Percentiles rank a stretch among this genome's conserved stretches.
Conservation (phyloP, 2,797 vertebrate species). For the Clarias pachynema region DNA sequence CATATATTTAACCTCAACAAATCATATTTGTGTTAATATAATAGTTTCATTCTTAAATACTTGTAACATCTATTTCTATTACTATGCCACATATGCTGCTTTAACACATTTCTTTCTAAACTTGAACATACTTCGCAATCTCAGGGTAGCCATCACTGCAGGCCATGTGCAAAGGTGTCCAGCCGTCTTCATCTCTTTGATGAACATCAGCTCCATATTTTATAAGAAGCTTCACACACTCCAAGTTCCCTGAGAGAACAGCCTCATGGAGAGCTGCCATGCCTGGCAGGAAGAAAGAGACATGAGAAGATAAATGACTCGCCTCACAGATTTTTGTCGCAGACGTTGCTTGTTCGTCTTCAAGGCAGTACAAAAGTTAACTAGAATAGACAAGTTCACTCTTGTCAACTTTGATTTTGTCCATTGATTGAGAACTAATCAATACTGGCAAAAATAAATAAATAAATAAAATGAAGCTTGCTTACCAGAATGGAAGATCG, state of each 20-base stretch:
- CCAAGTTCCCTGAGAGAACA: constrained; percentile 90
- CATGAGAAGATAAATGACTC: not conserved
- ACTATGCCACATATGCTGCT: not conserved
- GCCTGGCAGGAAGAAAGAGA: constrained; percentile 70
- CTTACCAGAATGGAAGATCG: constrained; percentile 90
- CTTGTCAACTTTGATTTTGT: not conserved
- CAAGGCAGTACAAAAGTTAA: not conserved
- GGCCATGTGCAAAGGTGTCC: constrained; percentile 94
- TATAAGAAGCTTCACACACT: constrained; percentile 90
- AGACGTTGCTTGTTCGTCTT: not conserved
- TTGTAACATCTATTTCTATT: not conserved
- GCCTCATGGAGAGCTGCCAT: constrained; percentile 95
- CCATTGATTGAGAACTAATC: not conserved
- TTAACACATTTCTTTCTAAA: not conserved
- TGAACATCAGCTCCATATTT: constrained; percentile 90
- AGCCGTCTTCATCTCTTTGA: constrained; percentile 89
- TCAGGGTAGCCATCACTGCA: constrained; percentile 90
- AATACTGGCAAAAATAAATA: not conserved
- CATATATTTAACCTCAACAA: not conserved
- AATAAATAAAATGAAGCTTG: not conserved
- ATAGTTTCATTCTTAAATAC: not conserved
- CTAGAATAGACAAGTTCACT: not conserved
- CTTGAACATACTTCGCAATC: constrained; percentile 81
- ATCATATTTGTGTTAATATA: not conserved
- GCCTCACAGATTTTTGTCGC: not conserved